A percentile compares a stretch with the other conserved stretches of the same genome.
Conservation (phyloP, 2,888 invertebrate species). For the Drosophila cracens region DNA sequence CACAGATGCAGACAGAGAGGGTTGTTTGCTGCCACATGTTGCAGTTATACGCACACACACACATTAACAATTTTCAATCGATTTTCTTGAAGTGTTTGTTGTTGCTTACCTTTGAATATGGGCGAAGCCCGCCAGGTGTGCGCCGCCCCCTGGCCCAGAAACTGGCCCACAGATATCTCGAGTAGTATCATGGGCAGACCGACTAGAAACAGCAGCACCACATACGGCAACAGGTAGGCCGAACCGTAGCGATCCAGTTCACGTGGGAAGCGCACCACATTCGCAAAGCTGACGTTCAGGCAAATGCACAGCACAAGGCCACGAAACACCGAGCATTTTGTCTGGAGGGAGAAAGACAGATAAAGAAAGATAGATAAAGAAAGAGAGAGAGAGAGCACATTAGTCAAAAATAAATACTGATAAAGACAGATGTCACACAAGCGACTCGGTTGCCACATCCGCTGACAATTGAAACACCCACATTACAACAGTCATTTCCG, state of each 20-base stretch:
- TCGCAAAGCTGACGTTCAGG: slow-evolving; percentile 84
- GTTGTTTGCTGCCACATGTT: slow-evolving; percentile 32
- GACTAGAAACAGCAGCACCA: slow-evolving; percentile 84
- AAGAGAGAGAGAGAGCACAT: slow-evolving; percentile 10
- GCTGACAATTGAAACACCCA: slow-evolving; percentile 42
- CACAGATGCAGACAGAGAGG: slow-evolving; percentile 7
- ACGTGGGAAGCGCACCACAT: slow-evolving; percentile 85
- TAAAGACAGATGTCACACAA: slow-evolving; percentile 23
- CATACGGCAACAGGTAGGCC: slow-evolving; percentile 84
- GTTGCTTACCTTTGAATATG: slow-evolving; percentile 84
- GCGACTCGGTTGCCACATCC: slow-evolving; percentile 34
- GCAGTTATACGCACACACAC: not conserved
- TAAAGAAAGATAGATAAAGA: slow-evolving; percentile 6
- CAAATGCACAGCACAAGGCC: slow-evolving; percentile 85
- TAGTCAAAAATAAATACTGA: slow-evolving; percentile 10
- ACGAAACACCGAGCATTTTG: slow-evolving; percentile 85
- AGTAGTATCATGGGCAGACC: slow-evolving; percentile 84
- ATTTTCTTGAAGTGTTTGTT: slow-evolving; percentile 25
- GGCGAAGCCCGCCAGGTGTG: slow-evolving; percentile 85
- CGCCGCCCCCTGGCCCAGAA: slow-evolving; percentile 85
- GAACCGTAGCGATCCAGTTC: slow-evolving; percentile 84
- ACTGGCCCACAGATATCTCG: slow-evolving; percentile 85
- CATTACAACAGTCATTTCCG: slow-evolving; percentile 62
- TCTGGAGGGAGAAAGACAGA: slow-evolving; percentile 67
- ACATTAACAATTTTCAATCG: not conserved